Base-by-base conservation (phyloP, 2,888 invertebrate species). In the Schrankia costaestrigalis region DNA sequence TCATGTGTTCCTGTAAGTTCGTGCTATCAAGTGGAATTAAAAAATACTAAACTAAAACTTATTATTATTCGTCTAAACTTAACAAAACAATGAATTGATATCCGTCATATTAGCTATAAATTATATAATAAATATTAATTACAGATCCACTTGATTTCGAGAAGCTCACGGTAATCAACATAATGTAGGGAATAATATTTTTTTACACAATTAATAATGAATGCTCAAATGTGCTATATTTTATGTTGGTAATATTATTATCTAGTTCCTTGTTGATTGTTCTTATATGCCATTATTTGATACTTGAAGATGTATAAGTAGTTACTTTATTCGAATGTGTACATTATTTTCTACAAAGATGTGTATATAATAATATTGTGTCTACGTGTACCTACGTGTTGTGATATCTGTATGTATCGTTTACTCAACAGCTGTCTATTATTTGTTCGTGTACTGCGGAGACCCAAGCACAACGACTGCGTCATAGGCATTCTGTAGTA, bases 161-260 rank as follows among this genome's bases (percentile, higher is more conserved):
- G 55, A 62, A 66, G 56, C 67, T 66, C 60, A 61, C 52, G 46
- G 56, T 54, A 43, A 53, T 63, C 56, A 59, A 60, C 54, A 55
- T 69, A 68, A 66, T 68, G 69, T 65, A 76, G 68, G n/a, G 71
- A 67, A 77, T 78, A 71, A 72, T 82, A 82, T 83, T 85, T 84
- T 83, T 83, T 83, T 80, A 82, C 71, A 75, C 66, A 71, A 79
- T 75, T 79, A 77, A 77, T 82, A 78, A 72, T 64, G 52, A 79
- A 83, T 85, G 86, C 86, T 87, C 86, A 86, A 86, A 81, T 75
- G 67, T 76, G 74, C 71, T 81, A 74, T 74, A 51, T 65, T 79
- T 85, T 85, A 75, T 71, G 84, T 86, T 83, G 73, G 58, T 82
- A 79, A 80, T 79, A 72, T 83, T 81, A 76, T 82, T 78, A 64